Conservation (phyloP, 2,888 invertebrate species). For the Andrena camellia region DNA sequence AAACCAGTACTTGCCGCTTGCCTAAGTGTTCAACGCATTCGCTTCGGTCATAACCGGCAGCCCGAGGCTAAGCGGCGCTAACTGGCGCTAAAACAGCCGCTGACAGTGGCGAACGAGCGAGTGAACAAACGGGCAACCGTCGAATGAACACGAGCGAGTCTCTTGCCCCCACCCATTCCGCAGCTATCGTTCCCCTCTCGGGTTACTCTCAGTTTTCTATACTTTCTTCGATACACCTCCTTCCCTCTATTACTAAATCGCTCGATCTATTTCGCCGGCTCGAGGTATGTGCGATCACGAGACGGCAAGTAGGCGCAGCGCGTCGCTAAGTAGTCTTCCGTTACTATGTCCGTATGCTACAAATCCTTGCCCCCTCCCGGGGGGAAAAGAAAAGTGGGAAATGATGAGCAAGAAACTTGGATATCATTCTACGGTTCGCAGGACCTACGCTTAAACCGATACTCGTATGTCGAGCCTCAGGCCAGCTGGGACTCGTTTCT, state of each 20-base stretch:
- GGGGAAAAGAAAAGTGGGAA: not conserved
- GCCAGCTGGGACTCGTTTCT: constrained; percentile 15
- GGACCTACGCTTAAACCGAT: not conserved
- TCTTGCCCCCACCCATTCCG: constrained; percentile 26
- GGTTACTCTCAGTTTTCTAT: not conserved
- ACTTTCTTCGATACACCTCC: not conserved
- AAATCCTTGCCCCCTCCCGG: not conserved
- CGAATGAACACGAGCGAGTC: constrained; percentile 35
- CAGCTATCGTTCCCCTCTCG: too few relatives aligned
- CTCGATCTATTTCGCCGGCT: too few relatives aligned
- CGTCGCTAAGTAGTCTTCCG: not conserved
- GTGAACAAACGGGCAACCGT: constrained; percentile 33
- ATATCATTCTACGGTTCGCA: not conserved
- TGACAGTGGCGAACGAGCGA: constrained; percentile 33
- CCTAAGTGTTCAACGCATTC: constrained; percentile 78
- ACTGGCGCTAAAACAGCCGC: constrained; percentile 25
- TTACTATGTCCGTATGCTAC: not conserved
- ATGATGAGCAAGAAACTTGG: not conserved
- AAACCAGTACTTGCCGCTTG: constrained; percentile 83
- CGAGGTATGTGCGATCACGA: too few relatives aligned
- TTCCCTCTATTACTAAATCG: not conserved
- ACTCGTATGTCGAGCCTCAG: not conserved
- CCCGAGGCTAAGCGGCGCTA: constrained; percentile 3
- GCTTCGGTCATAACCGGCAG: constrained; percentile 61
- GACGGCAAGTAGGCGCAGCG: too few relatives aligned